A percentile compares a stretch with the other conserved stretches of the same genome.
These are phyloP conservation scores for Leguminivora glycinivorella DNA, from an alignment of 1,140 invertebrate genomes.

Conservation along the genomic window DNA sequence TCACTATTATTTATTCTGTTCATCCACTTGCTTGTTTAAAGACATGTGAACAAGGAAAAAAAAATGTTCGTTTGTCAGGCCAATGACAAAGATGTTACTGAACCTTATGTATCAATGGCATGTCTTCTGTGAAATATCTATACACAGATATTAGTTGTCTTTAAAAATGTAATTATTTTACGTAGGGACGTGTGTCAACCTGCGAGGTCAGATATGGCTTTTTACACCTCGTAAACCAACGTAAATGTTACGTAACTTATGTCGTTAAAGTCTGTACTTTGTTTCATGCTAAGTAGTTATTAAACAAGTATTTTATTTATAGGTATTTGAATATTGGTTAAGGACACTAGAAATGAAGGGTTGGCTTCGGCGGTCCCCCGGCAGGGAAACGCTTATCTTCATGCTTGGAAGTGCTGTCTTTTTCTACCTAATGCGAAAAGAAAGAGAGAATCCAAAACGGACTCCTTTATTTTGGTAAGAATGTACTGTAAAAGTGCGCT, in stretches of 20 bases:
- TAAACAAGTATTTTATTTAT: slow-evolving; percentile 29
- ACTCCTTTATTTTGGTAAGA: slow-evolving; percentile 73
- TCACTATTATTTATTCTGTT: too few species aligned
- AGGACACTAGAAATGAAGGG: slow-evolving; percentile 74
- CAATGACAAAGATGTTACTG: too few species aligned
- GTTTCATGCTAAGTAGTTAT: background rate
- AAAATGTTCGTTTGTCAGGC: too few species aligned
- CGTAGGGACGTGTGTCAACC: background rate
- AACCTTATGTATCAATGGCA: too few species aligned
- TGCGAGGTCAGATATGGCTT: background rate
- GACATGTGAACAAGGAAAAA: too few species aligned
- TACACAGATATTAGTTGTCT: too few species aligned
- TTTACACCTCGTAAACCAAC: background rate
- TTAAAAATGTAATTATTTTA: too few species aligned
- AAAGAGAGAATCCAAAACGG: slow-evolving; percentile 64
- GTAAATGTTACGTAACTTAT: background rate
- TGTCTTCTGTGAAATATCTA: too few species aligned
- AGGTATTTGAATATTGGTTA: slow-evolving; percentile 77
- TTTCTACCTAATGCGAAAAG: slow-evolving; percentile 74
- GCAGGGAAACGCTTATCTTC: slow-evolving; percentile 70
- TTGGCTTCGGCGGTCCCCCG: slow-evolving; percentile 61
- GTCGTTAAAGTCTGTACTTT: background rate
- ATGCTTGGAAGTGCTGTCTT: slow-evolving; percentile 74
- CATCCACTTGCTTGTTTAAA: too few species aligned
- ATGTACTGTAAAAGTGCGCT: too few species aligned